Conservation (phyloP, 2,797 vertebrate species). For the Molossus alvarezi region DNA sequence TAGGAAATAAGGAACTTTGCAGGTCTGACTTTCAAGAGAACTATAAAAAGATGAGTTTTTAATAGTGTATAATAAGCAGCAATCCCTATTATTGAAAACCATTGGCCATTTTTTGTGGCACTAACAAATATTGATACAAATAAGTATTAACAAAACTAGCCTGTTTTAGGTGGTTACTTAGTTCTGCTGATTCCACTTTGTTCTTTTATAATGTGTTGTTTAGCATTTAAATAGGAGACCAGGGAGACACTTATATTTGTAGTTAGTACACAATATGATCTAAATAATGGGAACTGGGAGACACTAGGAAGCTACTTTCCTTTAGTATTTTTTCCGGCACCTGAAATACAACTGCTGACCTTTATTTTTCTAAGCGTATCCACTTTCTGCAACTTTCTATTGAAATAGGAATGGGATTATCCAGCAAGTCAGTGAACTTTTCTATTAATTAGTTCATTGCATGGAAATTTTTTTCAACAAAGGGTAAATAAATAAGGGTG, state of each 20-base stretch:
- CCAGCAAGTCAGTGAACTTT: constrained; percentile 15
- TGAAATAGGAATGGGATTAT: not conserved
- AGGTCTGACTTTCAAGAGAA: not conserved
- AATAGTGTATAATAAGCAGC: not conserved
- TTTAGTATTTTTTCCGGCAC: not conserved
- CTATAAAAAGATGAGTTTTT: not conserved
- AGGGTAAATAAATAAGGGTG: constrained; percentile 15
- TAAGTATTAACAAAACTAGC: not conserved
- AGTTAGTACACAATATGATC: constrained; percentile 1
- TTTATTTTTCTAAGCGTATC: not conserved
- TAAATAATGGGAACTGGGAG: not conserved
- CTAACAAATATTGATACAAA: not conserved
- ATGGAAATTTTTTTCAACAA: not conserved
- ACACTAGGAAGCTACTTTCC: not conserved
- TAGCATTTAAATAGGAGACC: not conserved
- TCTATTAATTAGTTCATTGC: constrained; percentile 48
- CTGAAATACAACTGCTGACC: not conserved
- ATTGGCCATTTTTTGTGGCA: not conserved
- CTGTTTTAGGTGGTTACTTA: constrained; percentile 14
- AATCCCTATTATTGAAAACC: not conserved
- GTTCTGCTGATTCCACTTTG: not conserved
- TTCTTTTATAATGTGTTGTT: not conserved
- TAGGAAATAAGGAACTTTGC: not conserved
- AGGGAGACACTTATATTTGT: not conserved
- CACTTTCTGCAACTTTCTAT: not conserved